Conservation (phyloP, 1,140 invertebrate species). For the Cotesia chilonis region DNA sequence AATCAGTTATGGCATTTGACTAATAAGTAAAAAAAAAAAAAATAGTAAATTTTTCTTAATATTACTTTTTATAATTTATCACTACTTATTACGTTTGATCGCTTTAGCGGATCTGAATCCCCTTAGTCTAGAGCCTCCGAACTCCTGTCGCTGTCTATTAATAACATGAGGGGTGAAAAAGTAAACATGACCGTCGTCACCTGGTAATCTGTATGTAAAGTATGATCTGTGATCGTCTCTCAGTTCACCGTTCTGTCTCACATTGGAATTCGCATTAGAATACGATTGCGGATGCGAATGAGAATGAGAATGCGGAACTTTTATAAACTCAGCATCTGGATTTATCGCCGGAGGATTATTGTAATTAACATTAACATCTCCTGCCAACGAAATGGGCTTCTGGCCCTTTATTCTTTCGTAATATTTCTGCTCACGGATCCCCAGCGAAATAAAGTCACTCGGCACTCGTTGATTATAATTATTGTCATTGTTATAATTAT, state of each 20-base stretch:
- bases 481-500: constrained; percentile 40
- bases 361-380: constrained; percentile 67
- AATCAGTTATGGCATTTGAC: constrained; percentile 25
- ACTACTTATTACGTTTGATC: constrained; percentile 58
- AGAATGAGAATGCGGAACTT: neutral
- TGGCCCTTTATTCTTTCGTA: constrained; percentile 33
- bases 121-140: constrained; percentile 58
- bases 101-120: constrained; percentile 59
- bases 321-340: constrained; percentile 67
- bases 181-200: constrained; percentile 77
- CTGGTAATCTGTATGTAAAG: constrained; percentile 75
- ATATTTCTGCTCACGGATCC: constrained; percentile 32
- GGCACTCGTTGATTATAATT: constrained; percentile 18
- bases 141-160: constrained; percentile 61
- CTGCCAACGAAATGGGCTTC: constrained; percentile 56
- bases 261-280: too few species aligned
- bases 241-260: too few species aligned
- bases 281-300: too few species aligned
- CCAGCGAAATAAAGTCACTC: constrained; percentile 44
- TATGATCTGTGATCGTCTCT: constrained; percentile 58
- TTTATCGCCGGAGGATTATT: constrained; percentile 65
- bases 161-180: constrained; percentile 76
- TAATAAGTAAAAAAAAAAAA: neutral
- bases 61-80: too few species aligned
- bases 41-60: too few species aligned